Percentiles rank a stretch among this genome's conserved stretches.
phyloP scores from a whole-genome alignment of 2,113 vertebrate genomes.

The Sinocyclocheilus anshuiensis region DNA sequence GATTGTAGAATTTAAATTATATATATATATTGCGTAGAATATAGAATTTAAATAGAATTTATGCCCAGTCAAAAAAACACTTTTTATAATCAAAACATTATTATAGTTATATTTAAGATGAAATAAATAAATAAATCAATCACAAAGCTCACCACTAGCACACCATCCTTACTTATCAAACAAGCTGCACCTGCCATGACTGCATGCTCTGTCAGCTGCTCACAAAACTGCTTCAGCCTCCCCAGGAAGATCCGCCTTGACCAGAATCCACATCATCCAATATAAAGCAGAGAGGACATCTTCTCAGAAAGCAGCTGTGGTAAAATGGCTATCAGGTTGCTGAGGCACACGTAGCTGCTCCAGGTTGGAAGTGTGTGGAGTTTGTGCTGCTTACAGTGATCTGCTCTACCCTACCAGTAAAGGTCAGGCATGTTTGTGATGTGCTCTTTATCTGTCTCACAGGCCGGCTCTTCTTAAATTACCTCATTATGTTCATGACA shows the following conservation, averaged over 20 bases:
- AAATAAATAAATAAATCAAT: background rate
- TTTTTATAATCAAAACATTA: background rate
- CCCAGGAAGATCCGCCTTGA: background rate
- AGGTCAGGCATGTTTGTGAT: slow-evolving; percentile 74
- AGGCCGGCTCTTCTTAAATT: slow-evolving; percentile 73
- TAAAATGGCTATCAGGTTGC: slow-evolving; percentile 10
- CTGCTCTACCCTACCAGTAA: slow-evolving; percentile 71
- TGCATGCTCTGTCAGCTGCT: background rate
- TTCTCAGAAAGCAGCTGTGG: background rate
- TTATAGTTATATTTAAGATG: background rate
- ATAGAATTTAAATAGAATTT: background rate
- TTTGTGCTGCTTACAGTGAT: slow-evolving; percentile 24
- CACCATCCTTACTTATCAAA: background rate
- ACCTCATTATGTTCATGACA: slow-evolving; percentile 77
- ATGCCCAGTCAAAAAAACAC: background rate
- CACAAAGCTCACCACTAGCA: background rate
- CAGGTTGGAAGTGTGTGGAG: slow-evolving; percentile 5
- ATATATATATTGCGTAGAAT: no score
- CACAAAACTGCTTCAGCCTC: background rate
- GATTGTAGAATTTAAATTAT: background rate
- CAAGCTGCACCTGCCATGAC: background rate
- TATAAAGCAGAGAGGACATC: slow-evolving; percentile 9
- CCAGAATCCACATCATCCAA: slow-evolving; percentile 7
- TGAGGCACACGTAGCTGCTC: slow-evolving; percentile 8
- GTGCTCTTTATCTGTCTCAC: slow-evolving; percentile 73